These are phyloP conservation scores for Orthosia gracilis DNA, from an alignment of 2,888 invertebrate genomes.

Conservation along the genomic window DNA sequence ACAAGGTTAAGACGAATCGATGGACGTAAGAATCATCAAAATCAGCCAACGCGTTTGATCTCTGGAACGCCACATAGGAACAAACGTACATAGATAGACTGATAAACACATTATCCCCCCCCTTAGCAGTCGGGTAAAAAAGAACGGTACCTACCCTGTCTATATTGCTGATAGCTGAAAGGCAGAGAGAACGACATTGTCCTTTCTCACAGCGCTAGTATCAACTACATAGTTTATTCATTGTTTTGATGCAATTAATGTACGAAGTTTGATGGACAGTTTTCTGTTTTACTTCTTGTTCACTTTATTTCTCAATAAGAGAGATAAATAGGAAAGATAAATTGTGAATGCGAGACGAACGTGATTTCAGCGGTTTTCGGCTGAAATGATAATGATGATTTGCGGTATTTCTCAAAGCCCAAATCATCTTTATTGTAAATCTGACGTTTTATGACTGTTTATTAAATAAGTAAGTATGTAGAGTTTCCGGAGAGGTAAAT, in stretches of 20 bases:
- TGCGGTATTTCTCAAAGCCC: neutral
- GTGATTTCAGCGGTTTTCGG: too few relatives aligned
- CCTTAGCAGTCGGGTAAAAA: too few relatives aligned
- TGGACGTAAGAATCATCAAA: too few relatives aligned
- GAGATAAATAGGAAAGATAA: neutral
- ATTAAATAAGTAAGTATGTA: neutral
- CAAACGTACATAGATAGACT: too few relatives aligned
- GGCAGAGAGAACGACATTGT: neutral
- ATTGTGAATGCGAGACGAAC: neutral
- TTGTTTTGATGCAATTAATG: constrained; percentile 17
- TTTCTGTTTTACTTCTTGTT: constrained; percentile 1
- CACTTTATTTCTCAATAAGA: neutral
- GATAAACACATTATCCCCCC: too few relatives aligned
- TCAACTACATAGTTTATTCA: neutral
- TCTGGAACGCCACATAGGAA: too few relatives aligned
- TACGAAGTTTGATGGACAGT: constrained; percentile 4
- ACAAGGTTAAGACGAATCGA: too few relatives aligned
- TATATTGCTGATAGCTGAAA: too few relatives aligned
- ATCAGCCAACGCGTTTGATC: too few relatives aligned
- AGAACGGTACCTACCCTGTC: too few relatives aligned
- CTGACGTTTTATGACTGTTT: neutral
- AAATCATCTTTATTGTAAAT: neutral
- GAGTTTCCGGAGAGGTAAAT: neutral
- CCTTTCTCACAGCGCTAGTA: neutral
- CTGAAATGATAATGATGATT: too few relatives aligned